A percentile compares a stretch with the other conserved stretches of the same genome.
phyloP scores from a whole-genome alignment of 2,113 vertebrate genomes.

The Cacatua alba region DNA sequence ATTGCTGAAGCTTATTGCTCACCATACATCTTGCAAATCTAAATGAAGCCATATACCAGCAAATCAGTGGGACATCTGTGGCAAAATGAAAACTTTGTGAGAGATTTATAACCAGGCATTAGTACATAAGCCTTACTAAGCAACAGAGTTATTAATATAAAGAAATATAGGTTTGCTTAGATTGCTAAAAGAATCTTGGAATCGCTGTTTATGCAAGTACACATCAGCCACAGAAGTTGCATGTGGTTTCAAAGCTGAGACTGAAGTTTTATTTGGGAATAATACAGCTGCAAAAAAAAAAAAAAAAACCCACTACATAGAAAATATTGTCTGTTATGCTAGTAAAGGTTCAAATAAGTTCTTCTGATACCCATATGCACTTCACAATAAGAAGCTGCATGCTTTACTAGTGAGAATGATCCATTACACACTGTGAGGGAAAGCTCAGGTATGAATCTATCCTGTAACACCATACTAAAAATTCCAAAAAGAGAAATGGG shows the following conservation, averaged over 20 bases:
- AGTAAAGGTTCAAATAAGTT: neutral
- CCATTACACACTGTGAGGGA: neutral
- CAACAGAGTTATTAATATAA: neutral
- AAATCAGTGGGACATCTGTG: neutral
- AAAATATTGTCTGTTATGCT: neutral
- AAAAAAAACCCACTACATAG: neutral
- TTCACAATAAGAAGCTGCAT: neutral
- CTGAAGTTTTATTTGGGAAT: neutral
- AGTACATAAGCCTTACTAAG: neutral
- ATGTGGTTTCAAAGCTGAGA: neutral
- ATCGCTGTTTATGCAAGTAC: neutral
- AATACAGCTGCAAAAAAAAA: neutral
- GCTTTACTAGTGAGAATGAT: neutral
- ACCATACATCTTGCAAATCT: neutral
- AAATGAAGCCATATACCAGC: neutral
- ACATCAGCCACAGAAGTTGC: neutral
- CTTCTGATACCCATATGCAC: neutral
- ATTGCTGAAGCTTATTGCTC: neutral
- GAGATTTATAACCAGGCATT: neutral
- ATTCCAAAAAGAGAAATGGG: neutral
- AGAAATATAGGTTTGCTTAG: neutral
- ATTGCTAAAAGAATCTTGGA: neutral
- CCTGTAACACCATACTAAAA: neutral
- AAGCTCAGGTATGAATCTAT: neutral
- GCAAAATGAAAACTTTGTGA: neutral